These are phyloP conservation scores for Poeciliopsis gracilis DNA, from an alignment of 2,797 vertebrate genomes.

Conservation along the genomic window DNA sequence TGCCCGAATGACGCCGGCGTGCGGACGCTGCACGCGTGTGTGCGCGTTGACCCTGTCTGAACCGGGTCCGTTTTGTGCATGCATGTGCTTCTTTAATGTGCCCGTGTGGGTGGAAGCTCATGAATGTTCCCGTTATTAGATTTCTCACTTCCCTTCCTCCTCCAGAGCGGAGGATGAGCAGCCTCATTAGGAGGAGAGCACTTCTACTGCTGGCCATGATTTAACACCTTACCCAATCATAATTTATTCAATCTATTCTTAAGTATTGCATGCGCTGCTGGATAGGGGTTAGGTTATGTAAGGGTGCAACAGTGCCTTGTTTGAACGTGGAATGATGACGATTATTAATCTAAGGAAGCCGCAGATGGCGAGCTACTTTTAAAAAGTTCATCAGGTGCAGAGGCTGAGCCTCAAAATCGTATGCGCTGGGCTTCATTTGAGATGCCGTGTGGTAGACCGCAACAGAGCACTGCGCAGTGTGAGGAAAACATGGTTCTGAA, in stretches of 20 bases:
- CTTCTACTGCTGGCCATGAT: slow-evolving; percentile 60
- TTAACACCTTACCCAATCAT: slow-evolving; percentile 72
- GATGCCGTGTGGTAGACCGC: background rate
- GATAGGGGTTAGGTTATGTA: slow-evolving; percentile 70
- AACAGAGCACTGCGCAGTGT: background rate
- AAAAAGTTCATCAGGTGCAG: slow-evolving; percentile 68
- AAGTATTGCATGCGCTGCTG: slow-evolving; percentile 61
- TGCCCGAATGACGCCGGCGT: slow-evolving; percentile 60
- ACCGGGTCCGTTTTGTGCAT: slow-evolving; percentile 23
- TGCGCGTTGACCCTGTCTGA: slow-evolving; percentile 6
- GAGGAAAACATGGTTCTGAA: background rate
- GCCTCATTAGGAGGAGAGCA: slow-evolving; percentile 75
- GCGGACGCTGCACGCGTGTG: slow-evolving; percentile 9
- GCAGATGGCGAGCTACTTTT: slow-evolving; percentile 67
- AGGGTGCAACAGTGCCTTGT: slow-evolving; percentile 63
- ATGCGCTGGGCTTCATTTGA: background rate
- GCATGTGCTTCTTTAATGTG: slow-evolving; percentile 18
- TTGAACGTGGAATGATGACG: slow-evolving; percentile 72
- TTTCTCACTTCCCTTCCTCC: slow-evolving; percentile 31
- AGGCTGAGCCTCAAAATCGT: background rate
- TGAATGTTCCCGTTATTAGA: slow-evolving; percentile 49
- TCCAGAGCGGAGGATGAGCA: slow-evolving; percentile 40
- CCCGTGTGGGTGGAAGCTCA: slow-evolving; percentile 14
- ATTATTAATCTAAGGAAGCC: slow-evolving; percentile 71
- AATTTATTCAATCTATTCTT: slow-evolving; percentile 79